A percentile compares a stretch with the other conserved stretches of the same genome.
Conservation (phyloP, 2,113 vertebrate species). For the Dasyornis broadbenti region DNA sequence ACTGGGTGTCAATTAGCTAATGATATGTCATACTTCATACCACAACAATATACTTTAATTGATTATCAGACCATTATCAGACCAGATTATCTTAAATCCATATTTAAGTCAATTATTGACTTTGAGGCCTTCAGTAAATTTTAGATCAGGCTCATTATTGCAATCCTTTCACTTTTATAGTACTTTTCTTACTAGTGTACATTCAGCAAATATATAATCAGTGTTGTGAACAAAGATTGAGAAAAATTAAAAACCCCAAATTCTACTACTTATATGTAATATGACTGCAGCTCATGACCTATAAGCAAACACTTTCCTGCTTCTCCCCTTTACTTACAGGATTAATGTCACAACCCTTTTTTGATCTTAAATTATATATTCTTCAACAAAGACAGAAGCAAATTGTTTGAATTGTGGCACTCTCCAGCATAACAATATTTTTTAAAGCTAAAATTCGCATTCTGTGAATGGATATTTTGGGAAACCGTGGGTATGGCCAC, state of each 20-base stretch:
- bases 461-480: not conserved
- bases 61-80: not conserved
- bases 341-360: not conserved
- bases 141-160: not conserved
- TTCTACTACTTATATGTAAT: not conserved
- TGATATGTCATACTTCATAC: not conserved
- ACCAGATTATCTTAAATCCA: not conserved
- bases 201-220: not conserved
- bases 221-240: not conserved
- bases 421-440: not conserved
- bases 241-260: not conserved
- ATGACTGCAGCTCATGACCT: not conserved
- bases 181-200: not conserved
- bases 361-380: not conserved
- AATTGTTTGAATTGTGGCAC: not conserved
- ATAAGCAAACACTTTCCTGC: not conserved
- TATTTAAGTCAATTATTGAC: not conserved
- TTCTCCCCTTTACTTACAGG: not conserved
- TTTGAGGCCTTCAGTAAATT: not conserved
- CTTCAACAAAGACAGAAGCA: not conserved
- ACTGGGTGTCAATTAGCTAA: not conserved
- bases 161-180: not conserved
- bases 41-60: not conserved
- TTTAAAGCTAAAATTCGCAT: not conserved
- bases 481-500: rapidly evolving